These are phyloP conservation scores for Nasonovia ribisnigri DNA, from an alignment of 2,888 invertebrate species.

Conservation along the genomic window DNA sequence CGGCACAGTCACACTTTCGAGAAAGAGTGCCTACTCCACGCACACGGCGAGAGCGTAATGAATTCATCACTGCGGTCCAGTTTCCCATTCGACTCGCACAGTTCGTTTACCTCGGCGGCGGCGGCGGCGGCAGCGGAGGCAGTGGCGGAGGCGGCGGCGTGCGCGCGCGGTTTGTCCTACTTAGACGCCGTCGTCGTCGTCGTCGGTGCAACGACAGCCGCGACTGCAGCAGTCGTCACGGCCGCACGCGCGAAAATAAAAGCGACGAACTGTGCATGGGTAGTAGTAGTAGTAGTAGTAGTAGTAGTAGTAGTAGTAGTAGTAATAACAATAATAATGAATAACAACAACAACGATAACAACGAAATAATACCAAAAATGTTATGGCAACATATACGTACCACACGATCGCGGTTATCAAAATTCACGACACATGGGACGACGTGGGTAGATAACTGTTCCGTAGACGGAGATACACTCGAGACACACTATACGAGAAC, in stretches of 20 bases:
- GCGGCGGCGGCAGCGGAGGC: constrained; percentile 17
- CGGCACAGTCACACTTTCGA: not conserved
- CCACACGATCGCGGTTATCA: constrained; percentile 1
- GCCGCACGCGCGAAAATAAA: constrained; percentile 15
- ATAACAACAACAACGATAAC: not conserved
- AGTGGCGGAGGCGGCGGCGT: constrained; percentile 27
- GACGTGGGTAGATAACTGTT: not conserved
- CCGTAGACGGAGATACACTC: not conserved
- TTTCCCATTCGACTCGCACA: constrained; percentile 51
- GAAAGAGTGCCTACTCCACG: constrained; percentile 13
- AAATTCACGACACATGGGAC: not conserved
- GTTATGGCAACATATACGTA: not conserved
- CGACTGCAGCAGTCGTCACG: constrained; percentile 22
- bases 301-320: not conserved
- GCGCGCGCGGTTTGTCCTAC: constrained; percentile 61
- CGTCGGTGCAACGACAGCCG: not conserved
- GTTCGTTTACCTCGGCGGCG: constrained; percentile 62
- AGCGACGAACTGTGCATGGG: not conserved
- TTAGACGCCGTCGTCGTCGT: constrained; percentile 37
- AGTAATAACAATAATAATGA: not conserved
- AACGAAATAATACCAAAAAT: not conserved
- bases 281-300: not conserved
- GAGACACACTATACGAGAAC: not conserved
- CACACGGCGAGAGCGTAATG: constrained; percentile 41
- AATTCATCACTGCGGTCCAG: constrained; percentile 56